Percentiles rank a stretch among this genome's conserved stretches.
These are phyloP conservation scores for Ctenoplectra terminalis DNA, from an alignment of 1,140 invertebrate genomes.

Conservation along the genomic window DNA sequence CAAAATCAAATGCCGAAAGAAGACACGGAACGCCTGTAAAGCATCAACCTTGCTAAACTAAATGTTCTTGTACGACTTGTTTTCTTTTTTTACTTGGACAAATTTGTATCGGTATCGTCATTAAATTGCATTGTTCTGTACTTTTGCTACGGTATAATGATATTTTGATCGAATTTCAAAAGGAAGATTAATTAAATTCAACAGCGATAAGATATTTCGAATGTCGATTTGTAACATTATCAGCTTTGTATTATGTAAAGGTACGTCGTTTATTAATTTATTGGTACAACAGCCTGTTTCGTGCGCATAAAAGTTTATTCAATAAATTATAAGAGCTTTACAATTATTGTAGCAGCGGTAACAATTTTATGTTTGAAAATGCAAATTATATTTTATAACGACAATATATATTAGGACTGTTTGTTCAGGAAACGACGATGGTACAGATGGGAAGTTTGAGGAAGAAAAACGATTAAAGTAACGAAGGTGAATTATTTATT, in stretches of 20 bases:
- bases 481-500: conserved; percentile 80
- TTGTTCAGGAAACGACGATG: not conserved
- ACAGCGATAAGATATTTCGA: conserved; percentile 22
- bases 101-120: not conserved
- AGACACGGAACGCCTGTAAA: conserved; percentile 61
- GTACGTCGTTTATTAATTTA: conserved; percentile 34
- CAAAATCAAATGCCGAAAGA: conserved; percentile 76
- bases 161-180: too few species aligned
- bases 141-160: not conserved
- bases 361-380: too few species aligned
- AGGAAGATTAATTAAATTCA: conserved; percentile 21
- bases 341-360: too few species aligned
- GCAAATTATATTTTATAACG: not conserved
- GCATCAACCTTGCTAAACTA: conserved; percentile 13
- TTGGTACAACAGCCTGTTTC: conserved; percentile 38
- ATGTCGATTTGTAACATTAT: conserved; percentile 31
- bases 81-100: conserved; percentile 16
- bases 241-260: not conserved
- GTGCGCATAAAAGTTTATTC: too few species aligned
- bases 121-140: conserved; percentile 30
- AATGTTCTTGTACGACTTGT: conserved; percentile 10
- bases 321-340: too few species aligned
- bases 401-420: not conserved
- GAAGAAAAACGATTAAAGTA: conserved; percentile 47
- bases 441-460: not conserved